Evolutionary conservation across 1,140 invertebrate genomes (phyloP).

Genomic region (Grapholita molesta): DNA sequence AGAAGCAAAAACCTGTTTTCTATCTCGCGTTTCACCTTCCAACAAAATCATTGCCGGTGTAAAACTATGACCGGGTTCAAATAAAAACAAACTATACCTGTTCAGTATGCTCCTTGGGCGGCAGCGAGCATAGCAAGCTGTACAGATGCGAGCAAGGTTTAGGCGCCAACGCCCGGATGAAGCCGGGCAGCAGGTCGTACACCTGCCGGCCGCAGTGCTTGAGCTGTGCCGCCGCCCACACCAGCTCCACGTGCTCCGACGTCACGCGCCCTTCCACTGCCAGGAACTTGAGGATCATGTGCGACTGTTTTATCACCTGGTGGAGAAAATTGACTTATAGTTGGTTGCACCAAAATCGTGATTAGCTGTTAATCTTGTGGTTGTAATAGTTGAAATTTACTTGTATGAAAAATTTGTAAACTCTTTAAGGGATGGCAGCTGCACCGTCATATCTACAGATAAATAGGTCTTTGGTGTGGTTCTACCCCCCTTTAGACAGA

Average conservation of each 20-base stretch:
- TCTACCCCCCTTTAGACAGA: no score
- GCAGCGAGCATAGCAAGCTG: constrained; percentile 88
- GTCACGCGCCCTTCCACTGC: constrained; percentile 94
- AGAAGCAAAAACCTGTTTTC: no score
- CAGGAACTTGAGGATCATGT: constrained; percentile 94
- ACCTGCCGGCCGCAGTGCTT: constrained; percentile 97
- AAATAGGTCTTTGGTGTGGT: no score
- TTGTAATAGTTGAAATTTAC: no score
- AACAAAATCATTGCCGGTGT: no score
- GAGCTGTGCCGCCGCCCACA: constrained; percentile 94
- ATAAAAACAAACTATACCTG: constrained; percentile 79
- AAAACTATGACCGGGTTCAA: no score
- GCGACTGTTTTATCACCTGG: constrained; percentile 95
- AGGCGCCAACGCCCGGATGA: constrained; percentile 94
- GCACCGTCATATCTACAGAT: no score
- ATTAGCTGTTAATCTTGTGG: no score
- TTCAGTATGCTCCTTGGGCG: constrained; percentile 94
- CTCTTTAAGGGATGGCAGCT: no score
- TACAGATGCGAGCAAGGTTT: constrained; percentile 93
- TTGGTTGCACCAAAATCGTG: not conserved
- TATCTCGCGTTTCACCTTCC: no score
- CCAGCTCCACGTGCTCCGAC: constrained; percentile 93
- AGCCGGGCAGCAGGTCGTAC: constrained; percentile 91
- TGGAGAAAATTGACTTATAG: constrained; percentile 27
- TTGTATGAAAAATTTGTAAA: no score